Evolutionary conservation across 2,888 invertebrate genomes (phyloP).

Genomic region (Clivina fossor): DNA sequence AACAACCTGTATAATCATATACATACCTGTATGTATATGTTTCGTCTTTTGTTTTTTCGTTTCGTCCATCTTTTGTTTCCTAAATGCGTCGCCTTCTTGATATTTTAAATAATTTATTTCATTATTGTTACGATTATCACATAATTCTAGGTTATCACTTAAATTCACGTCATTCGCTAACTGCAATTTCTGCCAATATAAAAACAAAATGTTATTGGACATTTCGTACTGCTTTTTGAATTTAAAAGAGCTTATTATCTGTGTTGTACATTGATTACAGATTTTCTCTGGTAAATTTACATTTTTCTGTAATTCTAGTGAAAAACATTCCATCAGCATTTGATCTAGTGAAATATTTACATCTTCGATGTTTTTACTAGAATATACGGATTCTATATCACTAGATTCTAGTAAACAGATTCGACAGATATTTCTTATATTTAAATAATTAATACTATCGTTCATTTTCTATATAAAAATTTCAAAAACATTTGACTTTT

Average conservation of each 20-base stretch:
- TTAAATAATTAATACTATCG: no score
- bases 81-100: no score
- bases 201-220: constrained; percentile 34
- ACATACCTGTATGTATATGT: no score
- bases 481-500: no score
- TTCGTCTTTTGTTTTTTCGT: no score
- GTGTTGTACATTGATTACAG: constrained; percentile 36
- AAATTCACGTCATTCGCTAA: no score
- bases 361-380: constrained; percentile 20
- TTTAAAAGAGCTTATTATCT: constrained; percentile 36
- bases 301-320: constrained; percentile 35
- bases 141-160: no score
- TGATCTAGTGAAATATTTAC: constrained; percentile 28
- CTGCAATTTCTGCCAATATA: constrained; percentile 13
- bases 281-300: constrained; percentile 38
- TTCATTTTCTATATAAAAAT: no score
- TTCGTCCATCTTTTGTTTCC: no score
- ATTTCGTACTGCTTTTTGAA: constrained; percentile 39
- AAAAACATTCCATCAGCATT: constrained; percentile 37
- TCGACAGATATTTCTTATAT: constrained; percentile 34
- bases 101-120: no score
- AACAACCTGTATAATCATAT: no score
- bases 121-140: no score
- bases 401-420: constrained; percentile 36
- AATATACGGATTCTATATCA: constrained; percentile 34